phyloP scores from a whole-genome alignment of 1,140 invertebrate genomes.

The Conus betulinus region DNA sequence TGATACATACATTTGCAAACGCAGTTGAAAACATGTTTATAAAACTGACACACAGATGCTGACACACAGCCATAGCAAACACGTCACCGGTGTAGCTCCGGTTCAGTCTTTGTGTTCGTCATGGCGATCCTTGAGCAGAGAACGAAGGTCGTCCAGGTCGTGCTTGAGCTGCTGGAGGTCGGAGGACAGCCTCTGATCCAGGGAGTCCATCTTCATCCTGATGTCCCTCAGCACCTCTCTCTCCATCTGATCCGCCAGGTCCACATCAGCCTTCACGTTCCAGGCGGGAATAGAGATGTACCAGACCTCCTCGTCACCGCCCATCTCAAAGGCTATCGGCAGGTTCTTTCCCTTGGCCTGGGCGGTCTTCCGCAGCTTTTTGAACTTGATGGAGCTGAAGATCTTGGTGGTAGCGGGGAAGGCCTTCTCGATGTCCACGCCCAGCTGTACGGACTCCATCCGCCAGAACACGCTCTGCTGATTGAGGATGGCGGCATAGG shows the following conservation, averaged over 20 bases:
- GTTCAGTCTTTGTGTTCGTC: too few relatives aligned
- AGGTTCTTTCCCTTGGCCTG: neutral
- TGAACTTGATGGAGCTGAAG: constrained; percentile 45
- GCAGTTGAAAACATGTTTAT: too few relatives aligned
- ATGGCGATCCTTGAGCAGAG: neutral
- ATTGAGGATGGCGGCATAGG: constrained; percentile 61
- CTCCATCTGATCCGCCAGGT: neutral
- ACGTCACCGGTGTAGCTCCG: too few relatives aligned
- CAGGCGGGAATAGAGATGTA: neutral
- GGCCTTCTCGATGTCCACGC: constrained; percentile 62
- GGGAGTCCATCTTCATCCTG: neutral
- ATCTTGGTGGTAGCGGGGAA: constrained; percentile 49
- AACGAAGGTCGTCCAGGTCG: constrained; percentile 21
- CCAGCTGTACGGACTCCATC: constrained; percentile 66
- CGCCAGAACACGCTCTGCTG: constrained; percentile 59
- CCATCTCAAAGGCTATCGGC: neutral
- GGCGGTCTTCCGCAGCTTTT: neutral
- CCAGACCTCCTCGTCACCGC: neutral
- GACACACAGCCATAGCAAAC: too few relatives aligned
- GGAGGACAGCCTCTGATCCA: constrained; percentile 1
- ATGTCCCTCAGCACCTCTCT: constrained; percentile 19
- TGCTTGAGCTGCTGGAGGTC: constrained; percentile 33
- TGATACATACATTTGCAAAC: too few relatives aligned
- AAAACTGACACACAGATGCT: too few relatives aligned
- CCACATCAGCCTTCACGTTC: neutral